Base-by-base conservation (phyloP, 2,888 invertebrate species). In the Diarsia dahlii region DNA sequence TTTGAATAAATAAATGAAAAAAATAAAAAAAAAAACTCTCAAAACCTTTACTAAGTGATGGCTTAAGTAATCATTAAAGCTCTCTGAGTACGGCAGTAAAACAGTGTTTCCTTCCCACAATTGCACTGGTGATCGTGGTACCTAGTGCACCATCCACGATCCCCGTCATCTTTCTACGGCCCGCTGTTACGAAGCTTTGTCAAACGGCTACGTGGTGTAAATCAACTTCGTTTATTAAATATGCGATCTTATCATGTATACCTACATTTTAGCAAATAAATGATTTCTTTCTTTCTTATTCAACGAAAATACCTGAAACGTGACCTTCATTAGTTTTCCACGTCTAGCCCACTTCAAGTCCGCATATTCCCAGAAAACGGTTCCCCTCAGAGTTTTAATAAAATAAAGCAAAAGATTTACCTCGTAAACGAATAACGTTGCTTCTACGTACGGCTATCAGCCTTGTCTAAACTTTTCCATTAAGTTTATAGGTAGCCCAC, bases 391-490 rank as follows among this genome's bases (percentile, higher is more conserved):
- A 13, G 45, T 34, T 81, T 56, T 15, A 76, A 63, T 39, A 48
- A 63, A 45, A 45, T 67, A 67, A 50, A 66, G 50, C 54, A 62
- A 67, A 66, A 66, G 13, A 54, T 23, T 76, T 76, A 66, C 76
- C 23, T 34, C 4, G 60, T 28, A 28, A 28, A 52, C 18, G 46
- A 52, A 46, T 39, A 18, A 68, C 58, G 8, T 45, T 28, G 18
- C 46, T 23, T 23, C 34, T 52, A 52, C 12, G 58, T 79, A 66
- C 56, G 54, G 52, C 63, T 69, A 68, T 67, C 63, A 74, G 39
- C 34, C 56, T 23, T 63, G 46, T 71, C 18, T 39, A 76, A 76
- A 79, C 67, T 70, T 78, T 79, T 78, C 86, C 76, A 81, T 75
- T 67, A 72, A 86, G 65, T 86, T 71, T 64, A 72, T 72, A 60